Evolutionary conservation across 2,888 invertebrate genomes (phyloP).

Genomic region (Patella ulyssiponensis): DNA sequence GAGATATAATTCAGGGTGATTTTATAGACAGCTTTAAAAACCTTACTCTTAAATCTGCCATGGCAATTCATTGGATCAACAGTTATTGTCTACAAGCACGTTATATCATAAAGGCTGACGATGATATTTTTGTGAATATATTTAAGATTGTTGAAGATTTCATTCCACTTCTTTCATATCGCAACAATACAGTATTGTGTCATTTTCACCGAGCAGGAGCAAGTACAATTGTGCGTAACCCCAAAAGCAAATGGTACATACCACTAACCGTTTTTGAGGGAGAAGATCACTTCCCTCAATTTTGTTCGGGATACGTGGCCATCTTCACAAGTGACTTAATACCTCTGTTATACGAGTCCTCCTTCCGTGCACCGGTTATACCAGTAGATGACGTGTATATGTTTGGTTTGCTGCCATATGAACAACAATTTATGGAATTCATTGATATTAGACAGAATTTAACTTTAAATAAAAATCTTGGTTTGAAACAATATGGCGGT

Average conservation of each 20-base stretch:
- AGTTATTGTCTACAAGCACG: conserved; percentile 38
- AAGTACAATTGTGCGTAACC: conserved; percentile 48
- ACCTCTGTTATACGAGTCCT: conserved; percentile 52
- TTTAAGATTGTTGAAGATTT: conserved; percentile 48
- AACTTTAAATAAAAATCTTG: conserved; percentile 78
- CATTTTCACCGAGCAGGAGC: conserved; percentile 44
- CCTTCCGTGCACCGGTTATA: conserved; percentile 52
- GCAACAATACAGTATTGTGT: conserved; percentile 45
- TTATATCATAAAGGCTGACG: conserved; percentile 51
- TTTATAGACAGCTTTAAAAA: conserved; percentile 45
- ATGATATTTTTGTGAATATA: conserved; percentile 58
- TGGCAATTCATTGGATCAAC: conserved; percentile 46
- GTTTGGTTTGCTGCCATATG: conserved; percentile 55
- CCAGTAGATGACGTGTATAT: conserved; percentile 67
- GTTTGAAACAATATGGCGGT: conserved; percentile 42
- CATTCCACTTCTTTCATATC: conserved; percentile 39
- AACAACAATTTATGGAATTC: conserved; percentile 44
- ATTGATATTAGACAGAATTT: conserved; percentile 84
- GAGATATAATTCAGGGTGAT: conserved; percentile 49
- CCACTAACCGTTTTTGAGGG: conserved; percentile 43
- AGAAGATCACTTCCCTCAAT: conserved; percentile 55
- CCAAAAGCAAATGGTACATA: conserved; percentile 55
- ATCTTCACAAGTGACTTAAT: conserved; percentile 54
- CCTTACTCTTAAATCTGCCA: conserved; percentile 44
- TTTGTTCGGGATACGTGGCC: conserved; percentile 64